A percentile compares a stretch with the other conserved stretches of the same genome.
Conservation (phyloP, 2,888 invertebrate species). For the Aphelenchoides bicaudatus region DNA sequence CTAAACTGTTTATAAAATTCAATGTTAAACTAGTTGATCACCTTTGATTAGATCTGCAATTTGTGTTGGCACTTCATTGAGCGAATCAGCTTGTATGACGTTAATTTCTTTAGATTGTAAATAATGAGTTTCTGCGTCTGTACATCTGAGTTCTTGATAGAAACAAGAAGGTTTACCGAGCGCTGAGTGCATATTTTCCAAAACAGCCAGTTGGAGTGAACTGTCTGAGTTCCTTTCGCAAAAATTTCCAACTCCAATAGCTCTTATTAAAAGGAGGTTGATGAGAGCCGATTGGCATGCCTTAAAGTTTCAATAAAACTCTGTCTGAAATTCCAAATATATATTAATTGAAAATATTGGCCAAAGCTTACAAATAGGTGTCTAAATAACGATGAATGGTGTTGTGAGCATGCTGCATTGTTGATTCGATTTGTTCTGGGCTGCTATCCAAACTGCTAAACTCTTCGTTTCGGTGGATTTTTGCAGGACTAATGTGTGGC, state of each 20-base stretch:
- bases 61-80: neutral
- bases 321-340: neutral
- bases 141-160: conserved; percentile 18
- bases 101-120: conserved; percentile 3
- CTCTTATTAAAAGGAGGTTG: neutral
- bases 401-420: neutral
- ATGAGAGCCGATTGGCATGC: too few relatives aligned
- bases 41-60: too few relatives aligned
- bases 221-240: conserved; percentile 5
- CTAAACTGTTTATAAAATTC: too few relatives aligned
- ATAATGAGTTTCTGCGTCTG: neutral
- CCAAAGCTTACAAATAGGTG: neutral
- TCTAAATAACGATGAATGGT: neutral
- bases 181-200: conserved; percentile 14
- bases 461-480: too few relatives aligned
- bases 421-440: too few relatives aligned
- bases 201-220: conserved; percentile 21
- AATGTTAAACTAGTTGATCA: too few relatives aligned
- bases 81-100: conserved; percentile 15
- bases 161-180: conserved; percentile 15
- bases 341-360: neutral
- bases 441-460: too few relatives aligned
- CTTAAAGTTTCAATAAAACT: neutral
- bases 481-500: too few relatives aligned
- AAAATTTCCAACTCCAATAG: conserved; percentile 18